Evolutionary conservation across 1,140 invertebrate species (phyloP), one percentile per base, ranked within the genome.

Genomic region (Euschistus heros): DNA sequence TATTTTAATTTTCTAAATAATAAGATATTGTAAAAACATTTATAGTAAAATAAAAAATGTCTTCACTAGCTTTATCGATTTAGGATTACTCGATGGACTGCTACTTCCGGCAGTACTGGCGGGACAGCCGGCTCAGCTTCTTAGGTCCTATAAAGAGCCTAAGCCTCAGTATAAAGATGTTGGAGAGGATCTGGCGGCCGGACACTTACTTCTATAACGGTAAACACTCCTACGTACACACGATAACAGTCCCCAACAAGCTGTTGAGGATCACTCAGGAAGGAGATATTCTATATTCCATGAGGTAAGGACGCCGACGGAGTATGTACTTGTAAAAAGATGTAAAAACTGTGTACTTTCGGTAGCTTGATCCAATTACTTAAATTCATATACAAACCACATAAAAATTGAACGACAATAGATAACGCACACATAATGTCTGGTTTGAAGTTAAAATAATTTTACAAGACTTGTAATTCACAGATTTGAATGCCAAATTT

Each of bases 11-110:
- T n/a, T n/a, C n/a, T n/a, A n/a, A n/a, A n/a, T n/a, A n/a, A n/a
- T n/a, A n/a, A n/a, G n/a, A n/a, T n/a, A n/a, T n/a, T n/a, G 73
- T 44, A 62, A 63, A 47, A 15, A 13, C 24, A 15, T 44, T 24
- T 61, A 15, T 13, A n/a, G n/a, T n/a, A n/a, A n/a, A n/a, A n/a
- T n/a, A n/a, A n/a, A n/a, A n/a, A n/a, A 59, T 10, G 15, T 17
- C n/a, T 22, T 5, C 18, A 47, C 18, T 22, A 61, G 33, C 17
- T 18, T 26, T 59, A 50, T 44, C 59, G 0, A 62, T 61, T 54
- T 69, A 94, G 92, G 91, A 92, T 73, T 98, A 96, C 73, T 94
- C 92, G 4, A 94, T 97, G 89, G 93, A 97, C 72, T 95, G 93
- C 75, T 97, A 97, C 74, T 96, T 97, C 74, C 84, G 94, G 10